Evolutionary conservation across 2,888 invertebrate species (phyloP), one percentile per base, ranked within the genome.

Genomic region (Prenolepis imparis): DNA sequence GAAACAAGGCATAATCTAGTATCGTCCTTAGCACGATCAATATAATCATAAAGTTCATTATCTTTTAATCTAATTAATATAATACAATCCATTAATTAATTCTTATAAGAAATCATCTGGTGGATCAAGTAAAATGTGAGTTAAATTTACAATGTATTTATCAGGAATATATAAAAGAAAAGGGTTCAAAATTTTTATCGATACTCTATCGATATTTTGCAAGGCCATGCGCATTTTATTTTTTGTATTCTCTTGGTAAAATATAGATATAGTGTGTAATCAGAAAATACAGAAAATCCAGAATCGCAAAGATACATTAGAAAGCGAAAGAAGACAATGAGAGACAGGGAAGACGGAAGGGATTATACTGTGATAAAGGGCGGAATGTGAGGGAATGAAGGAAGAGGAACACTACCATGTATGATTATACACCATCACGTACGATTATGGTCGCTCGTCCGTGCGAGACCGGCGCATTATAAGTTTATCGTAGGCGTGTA

Each of bases 401-500:
- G 66, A 57, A 41, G 61, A 82, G 74, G 63, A 63, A 82, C 87
- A 87, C 83, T 77, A 87, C 87, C 89, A 90, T 86, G 88, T 90
- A 92, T 90, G 91, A 92, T 91, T 90, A 91, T 90, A 91, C 87
- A 86, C 86, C 87, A 86, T 90, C 88, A 83, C 88, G 87, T 87
- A 88, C 88, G 90, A 92, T 92, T 92, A 90, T 86, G 89, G 86
- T 87, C 84, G 86, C 87, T 86, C 68, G 85, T 63, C 85, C 87
- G 83, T 91, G 90, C 89, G 85, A 87, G 87, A 86, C 78, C 83
- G 86, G 85, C 84, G 91, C 84, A 87, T 91, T 90, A 90, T 87
- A 86, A 88, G 88, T 87, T 90, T 91, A 91, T 91, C 89, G 91
- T 90, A 89, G 88, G 89, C 86, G 88, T 88, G 84, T 82, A 82